phyloP scores from a whole-genome alignment of 1,140 invertebrate genomes.

The Ganaspis sp. region DNA sequence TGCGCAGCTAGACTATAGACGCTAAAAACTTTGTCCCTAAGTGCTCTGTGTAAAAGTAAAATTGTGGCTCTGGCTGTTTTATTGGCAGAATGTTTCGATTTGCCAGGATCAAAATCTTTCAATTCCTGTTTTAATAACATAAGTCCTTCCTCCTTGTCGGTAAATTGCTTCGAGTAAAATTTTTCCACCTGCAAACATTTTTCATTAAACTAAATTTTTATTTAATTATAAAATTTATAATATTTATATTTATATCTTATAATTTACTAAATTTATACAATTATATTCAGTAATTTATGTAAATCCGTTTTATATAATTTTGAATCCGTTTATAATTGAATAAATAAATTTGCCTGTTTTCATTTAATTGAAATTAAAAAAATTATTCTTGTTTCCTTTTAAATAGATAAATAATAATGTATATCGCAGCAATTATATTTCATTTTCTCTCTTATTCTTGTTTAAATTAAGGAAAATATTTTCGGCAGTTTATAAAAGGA shows the following conservation, averaged over 20 bases:
- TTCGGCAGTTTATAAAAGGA: too few species aligned
- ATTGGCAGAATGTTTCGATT: conserved; percentile 79
- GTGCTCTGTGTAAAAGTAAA: conserved; percentile 84
- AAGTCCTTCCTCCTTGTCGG: conserved; percentile 93
- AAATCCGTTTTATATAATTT: too few species aligned
- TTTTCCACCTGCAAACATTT: conserved; percentile 90
- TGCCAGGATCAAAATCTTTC: conserved; percentile 76
- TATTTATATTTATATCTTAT: conserved; percentile 33
- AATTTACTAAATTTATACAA: too few species aligned
- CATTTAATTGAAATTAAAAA: too few species aligned
- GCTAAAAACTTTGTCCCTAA: conserved; percentile 90
- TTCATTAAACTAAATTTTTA: too few species aligned
- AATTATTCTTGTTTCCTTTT: too few species aligned
- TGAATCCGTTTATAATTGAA: too few species aligned
- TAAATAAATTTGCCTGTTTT: too few species aligned
- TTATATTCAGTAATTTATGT: too few species aligned
- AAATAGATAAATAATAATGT: too few species aligned
- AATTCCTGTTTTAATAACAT: conserved; percentile 85
- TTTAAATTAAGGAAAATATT: background rate
- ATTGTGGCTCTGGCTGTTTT: conserved; percentile 88
- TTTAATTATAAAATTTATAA: too few species aligned
- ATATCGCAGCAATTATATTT: conserved; percentile 23
- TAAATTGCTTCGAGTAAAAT: conserved; percentile 94
- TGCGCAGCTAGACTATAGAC: conserved; percentile 89
- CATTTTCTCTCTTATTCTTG: background rate